Percentiles rank a stretch among this genome's conserved stretches.
Evolutionary conservation across 2,888 invertebrate genomes (phyloP).

Genomic region (Athalia circularis): DNA sequence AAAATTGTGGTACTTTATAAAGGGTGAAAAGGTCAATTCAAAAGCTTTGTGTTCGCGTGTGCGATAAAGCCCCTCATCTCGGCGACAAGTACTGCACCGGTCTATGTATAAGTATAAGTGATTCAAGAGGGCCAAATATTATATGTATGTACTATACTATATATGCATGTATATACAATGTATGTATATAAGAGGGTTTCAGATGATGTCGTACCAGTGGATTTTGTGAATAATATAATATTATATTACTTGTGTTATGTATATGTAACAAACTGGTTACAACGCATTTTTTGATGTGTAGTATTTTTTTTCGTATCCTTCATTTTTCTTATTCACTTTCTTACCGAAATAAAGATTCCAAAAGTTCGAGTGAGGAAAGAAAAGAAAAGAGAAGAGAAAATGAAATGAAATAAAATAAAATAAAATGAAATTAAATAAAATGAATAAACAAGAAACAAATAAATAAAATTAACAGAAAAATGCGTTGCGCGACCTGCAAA

Average conservation of each 20-base stretch:
- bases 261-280: too few species aligned
- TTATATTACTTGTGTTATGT: too few species aligned
- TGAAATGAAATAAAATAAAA: too few species aligned
- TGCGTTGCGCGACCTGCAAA: not conserved
- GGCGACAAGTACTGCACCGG: slow-evolving; percentile 2
- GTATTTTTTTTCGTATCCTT: not conserved
- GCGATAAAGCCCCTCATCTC: slow-evolving; percentile 7
- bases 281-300: too few species aligned
- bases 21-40: slow-evolving; percentile 13
- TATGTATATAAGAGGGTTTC: not conserved
- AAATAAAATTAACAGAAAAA: not conserved
- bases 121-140: slow-evolving; percentile 23
- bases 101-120: slow-evolving; percentile 1
- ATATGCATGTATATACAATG: not conserved
- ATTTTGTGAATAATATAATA: too few species aligned
- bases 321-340: not conserved
- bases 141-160: not conserved
- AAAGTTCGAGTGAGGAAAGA: not conserved
- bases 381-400: not conserved
- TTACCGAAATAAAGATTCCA: not conserved
- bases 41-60: slow-evolving; percentile 33
- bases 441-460: not conserved
- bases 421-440: too few species aligned
- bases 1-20: not conserved
- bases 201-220: too few species aligned